A percentile compares a stretch with the other conserved stretches of the same genome.
These are phyloP conservation scores for Hoplodrina ambigua DNA, from an alignment of 2,888 invertebrate species.

Conservation along the genomic window DNA sequence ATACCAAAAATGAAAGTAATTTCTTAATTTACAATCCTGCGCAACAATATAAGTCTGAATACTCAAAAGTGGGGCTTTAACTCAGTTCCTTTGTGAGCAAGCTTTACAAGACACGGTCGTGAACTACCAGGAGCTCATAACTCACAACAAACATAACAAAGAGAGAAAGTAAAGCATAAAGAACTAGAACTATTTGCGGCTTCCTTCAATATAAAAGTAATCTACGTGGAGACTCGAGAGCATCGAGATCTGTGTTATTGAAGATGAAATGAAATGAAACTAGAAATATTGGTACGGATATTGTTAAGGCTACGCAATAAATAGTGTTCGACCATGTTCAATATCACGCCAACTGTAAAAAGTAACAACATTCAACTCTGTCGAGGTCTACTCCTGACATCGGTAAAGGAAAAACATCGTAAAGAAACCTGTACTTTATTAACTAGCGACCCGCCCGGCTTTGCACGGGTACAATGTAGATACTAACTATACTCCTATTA, in stretches of 20 bases:
- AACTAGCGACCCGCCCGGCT: no score
- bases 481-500: no score
- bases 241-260: slow-evolving; percentile 31
- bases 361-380: not conserved
- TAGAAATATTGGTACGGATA: slow-evolving; percentile 15
- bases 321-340: not conserved
- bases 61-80: not conserved
- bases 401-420: no score
- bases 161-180: slow-evolving; percentile 59
- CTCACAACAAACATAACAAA: slow-evolving; percentile 35
- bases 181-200: slow-evolving; percentile 43
- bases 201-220: slow-evolving; percentile 41
- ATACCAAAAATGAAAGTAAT: no score
- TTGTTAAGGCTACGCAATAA: slow-evolving; percentile 23
- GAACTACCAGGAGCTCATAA: slow-evolving; percentile 25
- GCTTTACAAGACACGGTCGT: slow-evolving; percentile 14
- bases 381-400: no score
- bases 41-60: slow-evolving; percentile 1
- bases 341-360: not conserved
- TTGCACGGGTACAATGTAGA: no score
- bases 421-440: no score
- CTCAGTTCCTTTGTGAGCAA: slow-evolving; percentile 7
- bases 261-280: slow-evolving; percentile 5
- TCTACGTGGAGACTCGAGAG: slow-evolving; percentile 44
- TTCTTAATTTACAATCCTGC: not conserved